Base-by-base conservation (phyloP, 2,113 vertebrate species). In the Megatriorchis doriae region DNA sequence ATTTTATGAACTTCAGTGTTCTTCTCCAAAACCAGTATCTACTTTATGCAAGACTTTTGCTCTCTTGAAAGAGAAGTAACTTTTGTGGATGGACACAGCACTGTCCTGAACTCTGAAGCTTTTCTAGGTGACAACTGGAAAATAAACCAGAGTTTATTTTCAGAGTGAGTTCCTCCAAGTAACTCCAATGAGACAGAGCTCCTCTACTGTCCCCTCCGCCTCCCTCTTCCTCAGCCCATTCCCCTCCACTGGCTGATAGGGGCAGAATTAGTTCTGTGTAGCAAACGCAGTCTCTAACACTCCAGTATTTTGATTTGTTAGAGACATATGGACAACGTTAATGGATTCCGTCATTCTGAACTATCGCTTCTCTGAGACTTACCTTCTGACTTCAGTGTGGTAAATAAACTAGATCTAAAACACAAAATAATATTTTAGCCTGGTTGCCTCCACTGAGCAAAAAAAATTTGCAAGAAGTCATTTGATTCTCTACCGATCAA, bases 201-300 rank as follows among this genome's bases (percentile, higher is more conserved):
- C 14, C 34, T 74, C 52, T 74, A 68, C 29, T 71, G 32, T 23
- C 32, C 61, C 4, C 45, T 79, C 29, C 26, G 12, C 34, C 11
- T 91, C 6, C 34, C 7, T 26, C 26, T 26, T 75, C 66, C 26
- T 84, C 36, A 72, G 47, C 13, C 32, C 36, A 20, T 25, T 89
- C 13, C 19, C 5, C 31, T 22, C 6, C 0, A 0, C 16, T 55
- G 40, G 6, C 25, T 81, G 21, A 59, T 0, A 56, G 23, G 10
- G 13, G 15, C 31, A 53, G 32, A 48, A 40, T 58, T 40, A 72
- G 25, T 48, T 75, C 17, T 66, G 5, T 55, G 10, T 22, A 68
- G 48, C 16, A 83, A 81, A 78, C 16, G 16, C 11, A 55, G 6
- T 26, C 20, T 36, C 48, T 47, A 59, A 56, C 10, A 38, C 18